phyloP scores from a whole-genome alignment of 2,797 vertebrate genomes.

The Pygocentrus nattereri region DNA sequence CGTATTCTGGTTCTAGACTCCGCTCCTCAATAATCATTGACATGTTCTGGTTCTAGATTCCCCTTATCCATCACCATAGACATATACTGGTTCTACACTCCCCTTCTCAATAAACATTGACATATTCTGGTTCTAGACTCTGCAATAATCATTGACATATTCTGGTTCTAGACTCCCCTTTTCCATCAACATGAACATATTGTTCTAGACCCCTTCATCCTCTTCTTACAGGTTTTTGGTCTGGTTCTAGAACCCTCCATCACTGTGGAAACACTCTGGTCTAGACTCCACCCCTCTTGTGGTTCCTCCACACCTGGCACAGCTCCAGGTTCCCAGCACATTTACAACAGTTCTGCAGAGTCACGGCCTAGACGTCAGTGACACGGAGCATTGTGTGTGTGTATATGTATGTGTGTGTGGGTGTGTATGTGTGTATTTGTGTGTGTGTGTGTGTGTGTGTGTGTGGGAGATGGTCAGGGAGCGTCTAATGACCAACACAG shows the following conservation, averaged over 20 bases:
- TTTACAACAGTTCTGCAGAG: background rate
- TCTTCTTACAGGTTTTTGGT: too few species aligned
- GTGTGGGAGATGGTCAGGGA: too few species aligned
- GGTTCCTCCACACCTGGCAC: slow-evolving; percentile 2
- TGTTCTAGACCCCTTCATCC: too few species aligned
- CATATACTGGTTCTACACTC: background rate
- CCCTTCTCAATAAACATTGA: too few species aligned
- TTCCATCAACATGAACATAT: too few species aligned
- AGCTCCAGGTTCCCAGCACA: slow-evolving; percentile 8
- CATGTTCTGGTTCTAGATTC: too few species aligned
- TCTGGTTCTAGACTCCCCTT: too few species aligned
- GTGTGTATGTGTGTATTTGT: background rate
- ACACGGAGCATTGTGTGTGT: background rate
- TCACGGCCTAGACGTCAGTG: background rate
- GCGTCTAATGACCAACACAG: background rate
- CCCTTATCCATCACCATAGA: background rate
- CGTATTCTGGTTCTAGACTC: background rate
- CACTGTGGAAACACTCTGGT: too few species aligned
- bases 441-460: background rate
- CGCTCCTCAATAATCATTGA: too few species aligned
- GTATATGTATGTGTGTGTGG: background rate
- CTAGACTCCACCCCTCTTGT: background rate
- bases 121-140: too few species aligned
- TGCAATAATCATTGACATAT: too few species aligned
- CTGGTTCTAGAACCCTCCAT: too few species aligned